Percentiles rank a stretch among this genome's conserved stretches.
Conservation (phyloP, 2,888 invertebrate genomes). For the Cantharis rufa region DNA sequence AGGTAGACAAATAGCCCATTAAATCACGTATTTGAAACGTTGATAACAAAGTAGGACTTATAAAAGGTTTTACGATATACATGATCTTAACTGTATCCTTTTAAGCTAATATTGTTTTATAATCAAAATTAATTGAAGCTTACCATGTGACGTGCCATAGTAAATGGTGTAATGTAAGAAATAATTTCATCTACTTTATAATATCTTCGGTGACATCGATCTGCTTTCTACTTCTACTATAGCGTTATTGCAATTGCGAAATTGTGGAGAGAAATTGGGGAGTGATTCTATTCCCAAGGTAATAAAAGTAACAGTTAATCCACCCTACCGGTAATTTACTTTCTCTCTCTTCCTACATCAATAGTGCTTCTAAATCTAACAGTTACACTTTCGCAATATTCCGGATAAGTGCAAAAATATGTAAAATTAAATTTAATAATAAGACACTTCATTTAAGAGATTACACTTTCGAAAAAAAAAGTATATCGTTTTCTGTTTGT, state of each 20-base stretch:
- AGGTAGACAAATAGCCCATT: constrained; percentile 22
- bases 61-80: not conserved
- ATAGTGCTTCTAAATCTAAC: constrained; percentile 17
- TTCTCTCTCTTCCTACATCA: constrained; percentile 25
- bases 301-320: constrained; percentile 33
- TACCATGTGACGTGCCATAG: not conserved
- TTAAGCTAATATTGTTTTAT: not conserved
- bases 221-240: not conserved
- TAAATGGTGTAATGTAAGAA: not conserved
- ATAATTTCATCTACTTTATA: constrained; percentile 11
- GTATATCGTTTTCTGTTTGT: not conserved
- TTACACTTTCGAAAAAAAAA: not conserved
- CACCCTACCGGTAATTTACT: constrained; percentile 30
- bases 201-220: constrained; percentile 3
- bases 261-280: constrained; percentile 25
- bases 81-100: not conserved
- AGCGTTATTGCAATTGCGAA: constrained; percentile 5
- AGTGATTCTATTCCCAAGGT: constrained; percentile 27
- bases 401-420: not conserved
- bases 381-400: constrained; percentile 20
- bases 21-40: constrained; percentile 13
- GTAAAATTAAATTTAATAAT: not conserved
- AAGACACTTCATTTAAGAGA: not conserved
- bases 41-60: constrained; percentile 11
- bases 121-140: constrained; percentile 1